Evolutionary conservation across 2,113 vertebrate species (phyloP), one percentile per base, ranked within the genome.

Genomic region (Anoplopoma fimbria): DNA sequence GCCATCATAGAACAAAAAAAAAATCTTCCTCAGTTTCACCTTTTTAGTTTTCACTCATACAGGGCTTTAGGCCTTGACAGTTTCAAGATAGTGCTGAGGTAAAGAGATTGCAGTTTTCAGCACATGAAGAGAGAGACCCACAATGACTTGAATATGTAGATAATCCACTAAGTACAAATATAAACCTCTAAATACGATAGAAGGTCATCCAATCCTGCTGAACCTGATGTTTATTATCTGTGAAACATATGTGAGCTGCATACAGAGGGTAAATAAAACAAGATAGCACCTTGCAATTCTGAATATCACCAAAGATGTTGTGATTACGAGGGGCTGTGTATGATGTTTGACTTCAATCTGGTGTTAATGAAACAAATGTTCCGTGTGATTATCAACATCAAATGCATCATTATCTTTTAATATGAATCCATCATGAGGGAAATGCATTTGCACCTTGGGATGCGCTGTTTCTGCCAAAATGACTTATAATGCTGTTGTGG

Each of bases 1-100:
- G 45, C 29, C 27, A 55, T 73, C 19, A 83, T 45, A 47, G 42
- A 58, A 74, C 29, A 71, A 71, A 42, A 79, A 33, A 29, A 75
- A 38, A 34, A 14, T 34, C 25, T 47, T 78, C 51, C 31, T 27
- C 0, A 0, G 25, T 3, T 69, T 51, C 76, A 15, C 1, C 55
- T 49, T 12, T 83, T 31, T 23, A 71, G 23, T 49, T 15, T 31
- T 82, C 40, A 53, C 25, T 57, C 29, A 64, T 34, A 31, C 36
- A 68, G 2, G 3, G 69, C 77, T 84, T 82, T 53, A 29, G 75
- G 85, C 65, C 7, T 19, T 77, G 77, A 82, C 83, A 85, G 89
- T 91, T 86, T 33, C 65, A 81, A 23, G 4, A 27, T 1, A 1
- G 25, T 68, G 68, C 67, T 57, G 45, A 55, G 62, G 42, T 65